Conservation (phyloP, 64 coral and sea anemone species). For the Astreopora myriophthalma region DNA sequence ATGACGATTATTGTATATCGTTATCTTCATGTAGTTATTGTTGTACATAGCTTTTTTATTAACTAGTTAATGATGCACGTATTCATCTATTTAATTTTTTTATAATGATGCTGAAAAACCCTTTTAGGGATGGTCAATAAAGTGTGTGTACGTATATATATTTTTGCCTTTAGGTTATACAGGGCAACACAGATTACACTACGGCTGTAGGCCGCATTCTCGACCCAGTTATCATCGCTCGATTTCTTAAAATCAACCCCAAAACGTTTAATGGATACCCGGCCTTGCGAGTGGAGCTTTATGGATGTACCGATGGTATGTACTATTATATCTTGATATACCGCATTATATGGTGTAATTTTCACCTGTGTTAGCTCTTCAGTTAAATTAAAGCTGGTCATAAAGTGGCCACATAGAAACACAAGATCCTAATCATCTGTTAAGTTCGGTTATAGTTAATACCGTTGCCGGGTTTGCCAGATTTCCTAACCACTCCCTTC, state of each 20-base stretch:
- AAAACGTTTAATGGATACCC: conserved; percentile 27
- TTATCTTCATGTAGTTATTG: not conserved
- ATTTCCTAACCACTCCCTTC: too few relatives aligned
- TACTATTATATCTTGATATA: not conserved
- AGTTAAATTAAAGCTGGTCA: too few relatives aligned
- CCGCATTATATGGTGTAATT: not conserved
- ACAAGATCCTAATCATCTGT: too few relatives aligned
- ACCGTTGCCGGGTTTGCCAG: too few relatives aligned
- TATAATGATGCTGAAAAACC: not conserved
- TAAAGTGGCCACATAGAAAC: too few relatives aligned
- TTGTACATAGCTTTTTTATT: not conserved
- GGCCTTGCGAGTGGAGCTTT: conserved; percentile 57
- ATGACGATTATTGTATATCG: not conserved
- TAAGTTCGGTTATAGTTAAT: too few relatives aligned
- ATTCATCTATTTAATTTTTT: not conserved
- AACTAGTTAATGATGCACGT: not conserved
- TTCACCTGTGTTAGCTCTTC: too few relatives aligned
- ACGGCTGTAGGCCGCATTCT: conserved; percentile 17
- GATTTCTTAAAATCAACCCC: conserved; percentile 42
- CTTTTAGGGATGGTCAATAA: not conserved
- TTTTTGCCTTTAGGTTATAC: conserved; percentile 15
- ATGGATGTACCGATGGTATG: conserved; percentile 56
- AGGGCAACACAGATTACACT: conserved; percentile 53
- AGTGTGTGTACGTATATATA: not conserved
- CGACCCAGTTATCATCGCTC: conserved; percentile 43